phyloP scores from a whole-genome alignment of 64 coral and sea anemone species.

The Anthopleura sola region DNA sequence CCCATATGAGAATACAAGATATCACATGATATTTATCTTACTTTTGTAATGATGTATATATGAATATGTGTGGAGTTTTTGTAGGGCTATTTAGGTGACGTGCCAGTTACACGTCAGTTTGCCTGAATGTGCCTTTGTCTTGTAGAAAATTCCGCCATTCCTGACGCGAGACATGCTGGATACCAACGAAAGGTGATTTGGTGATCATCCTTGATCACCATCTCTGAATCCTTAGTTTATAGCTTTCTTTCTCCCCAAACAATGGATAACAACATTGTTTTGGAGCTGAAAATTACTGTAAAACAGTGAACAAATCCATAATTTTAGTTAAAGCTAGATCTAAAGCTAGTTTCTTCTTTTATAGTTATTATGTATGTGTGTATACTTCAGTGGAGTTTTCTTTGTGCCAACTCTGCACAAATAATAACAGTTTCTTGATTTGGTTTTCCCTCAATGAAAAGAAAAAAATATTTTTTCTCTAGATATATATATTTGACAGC shows the following conservation, averaged over 20 bases:
- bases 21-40: no score
- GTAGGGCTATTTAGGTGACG: slow-evolving; percentile 2
- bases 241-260: neutral
- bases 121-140: slow-evolving; percentile 25
- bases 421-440: neutral
- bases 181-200: slow-evolving; percentile 34
- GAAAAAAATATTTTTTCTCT: no score
- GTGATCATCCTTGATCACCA: neutral
- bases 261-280: neutral
- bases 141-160: slow-evolving; percentile 67
- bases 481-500: no score
- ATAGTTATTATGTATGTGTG: no score
- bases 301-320: neutral
- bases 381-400: neutral
- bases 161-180: slow-evolving; percentile 65
- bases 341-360: no score
- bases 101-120: slow-evolving; percentile 9
- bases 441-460: no score
- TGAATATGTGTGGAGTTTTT: slow-evolving; percentile 16
- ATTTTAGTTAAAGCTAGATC: no score
- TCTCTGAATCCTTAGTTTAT: neutral
- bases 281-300: neutral
- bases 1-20: no score
- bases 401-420: neutral
- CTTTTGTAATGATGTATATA: neutral